These are phyloP conservation scores for Acestrorhynchus altus DNA, from an alignment of 2,797 vertebrate genomes.

Conservation along the genomic window DNA sequence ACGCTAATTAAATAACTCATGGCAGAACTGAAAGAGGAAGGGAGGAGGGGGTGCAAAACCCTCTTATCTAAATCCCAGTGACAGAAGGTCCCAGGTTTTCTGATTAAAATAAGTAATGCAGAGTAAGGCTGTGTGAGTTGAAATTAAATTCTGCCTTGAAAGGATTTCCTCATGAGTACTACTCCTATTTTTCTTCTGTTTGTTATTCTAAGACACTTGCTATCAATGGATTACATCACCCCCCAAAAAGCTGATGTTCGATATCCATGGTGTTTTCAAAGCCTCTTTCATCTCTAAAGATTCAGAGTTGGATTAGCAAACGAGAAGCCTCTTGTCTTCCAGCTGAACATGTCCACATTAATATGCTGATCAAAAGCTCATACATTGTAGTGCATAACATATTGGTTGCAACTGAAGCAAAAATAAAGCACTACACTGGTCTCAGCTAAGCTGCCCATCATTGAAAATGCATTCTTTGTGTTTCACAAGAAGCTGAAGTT, in stretches of 20 bases:
- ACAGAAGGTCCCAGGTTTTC: constrained; percentile 60
- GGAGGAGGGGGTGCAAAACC: constrained; percentile 16
- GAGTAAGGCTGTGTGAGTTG: constrained; percentile 44
- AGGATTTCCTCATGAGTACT: constrained; percentile 56
- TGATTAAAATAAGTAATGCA: constrained; percentile 59
- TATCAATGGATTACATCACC: constrained; percentile 78
- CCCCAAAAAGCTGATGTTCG: constrained; percentile 66
- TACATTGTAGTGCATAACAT: constrained; percentile 19
- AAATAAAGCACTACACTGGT: constrained; percentile 38
- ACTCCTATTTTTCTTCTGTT: constrained; percentile 57
- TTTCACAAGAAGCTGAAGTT: constrained; percentile 3
- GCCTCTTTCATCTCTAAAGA: constrained; percentile 80
- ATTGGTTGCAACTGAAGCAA: constrained; percentile 15
- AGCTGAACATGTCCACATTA: constrained; percentile 44
- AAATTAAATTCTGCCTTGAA: constrained; percentile 60
- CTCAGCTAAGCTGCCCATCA: constrained; percentile 10
- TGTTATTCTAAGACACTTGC: constrained; percentile 68
- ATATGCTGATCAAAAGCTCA: constrained; percentile 44
- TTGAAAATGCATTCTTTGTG: constrained; percentile 14
- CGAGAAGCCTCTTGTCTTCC: constrained; percentile 62
- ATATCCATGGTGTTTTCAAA: constrained; percentile 71
- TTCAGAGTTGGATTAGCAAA: constrained; percentile 37
- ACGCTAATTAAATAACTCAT: constrained; percentile 66
- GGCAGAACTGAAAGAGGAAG: constrained; percentile 49
- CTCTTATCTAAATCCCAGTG: constrained; percentile 54